Evolutionary conservation across 2,113 vertebrate species (phyloP), one percentile per base, ranked within the genome.

Genomic region (Xiphias gladius): DNA sequence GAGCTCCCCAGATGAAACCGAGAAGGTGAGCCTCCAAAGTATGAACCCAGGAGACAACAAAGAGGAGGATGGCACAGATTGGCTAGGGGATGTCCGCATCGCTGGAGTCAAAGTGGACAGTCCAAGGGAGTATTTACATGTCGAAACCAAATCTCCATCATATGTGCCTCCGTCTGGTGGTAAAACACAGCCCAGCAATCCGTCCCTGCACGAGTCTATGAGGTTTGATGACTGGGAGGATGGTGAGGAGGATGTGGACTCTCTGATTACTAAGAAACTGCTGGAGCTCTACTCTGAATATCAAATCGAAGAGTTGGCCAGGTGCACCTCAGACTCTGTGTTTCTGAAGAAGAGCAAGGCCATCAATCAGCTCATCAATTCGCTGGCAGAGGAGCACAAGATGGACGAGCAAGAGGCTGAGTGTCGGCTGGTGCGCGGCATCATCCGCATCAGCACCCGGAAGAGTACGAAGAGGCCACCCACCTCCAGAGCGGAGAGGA

Each of bases 401-500:
- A 88, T 94, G 91, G 96, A 96, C 0, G 97, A 99, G 95, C 96
- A 98, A 94, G 98, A 99, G 3, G 98, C 97, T 0, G 98, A 99
- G 85, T 97, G 97, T 69, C 90, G 98, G 26, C 93, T 99, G 77
- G 98, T 99, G 35, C 95, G 97, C 0, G 98, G 97, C 81, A 99
- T 99, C 90, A 97, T 99, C 48, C 97, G 98, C 66, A 98, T 99
- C 89, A 99, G 98, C 92, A 99, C 98, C 0, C 95, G 98, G 0
- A 98, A 97, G 71, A 93, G 86, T 46, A 79, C 83, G 1, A 95
- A 89, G 86, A 91, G 73, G 84, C 88, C 74, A 0, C 65, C 67
- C 43, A 67, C 91, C 52, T 93, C 90, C 30, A 94, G 92, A 0
- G 93, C 90, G 0, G 96, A 94, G 76, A 85, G 78, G 78, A 92